A percentile compares a stretch with the other conserved stretches of the same genome.
These are phyloP conservation scores for Sander vitreus DNA, from an alignment of 2,113 vertebrate species.

Conservation along the genomic window DNA sequence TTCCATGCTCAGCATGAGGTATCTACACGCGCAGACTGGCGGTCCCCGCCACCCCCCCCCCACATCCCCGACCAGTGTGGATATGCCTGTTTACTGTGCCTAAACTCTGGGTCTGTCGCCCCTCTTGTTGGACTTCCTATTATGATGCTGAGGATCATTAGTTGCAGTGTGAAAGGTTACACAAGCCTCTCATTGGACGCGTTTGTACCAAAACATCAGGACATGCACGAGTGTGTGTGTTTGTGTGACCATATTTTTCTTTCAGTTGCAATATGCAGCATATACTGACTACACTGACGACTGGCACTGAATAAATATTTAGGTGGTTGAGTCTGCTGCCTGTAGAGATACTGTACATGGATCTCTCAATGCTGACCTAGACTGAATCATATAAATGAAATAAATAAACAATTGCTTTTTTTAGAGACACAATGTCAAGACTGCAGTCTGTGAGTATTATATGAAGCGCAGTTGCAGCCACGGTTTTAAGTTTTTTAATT, in stretches of 20 bases:
- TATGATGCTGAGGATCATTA: slow-evolving; percentile 88
- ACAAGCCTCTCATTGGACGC: slow-evolving; percentile 59
- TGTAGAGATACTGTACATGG: not conserved
- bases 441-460: not conserved
- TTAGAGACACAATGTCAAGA: not conserved
- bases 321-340: not conserved
- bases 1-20: slow-evolving; percentile 99
- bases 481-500: not conserved
- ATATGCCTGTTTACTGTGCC: slow-evolving; percentile 96
- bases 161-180: slow-evolving; percentile 78
- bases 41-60: slow-evolving; percentile 81
- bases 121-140: slow-evolving; percentile 84
- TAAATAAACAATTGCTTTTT: not conserved
- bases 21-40: slow-evolving; percentile 90
- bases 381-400: not conserved
- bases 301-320: not conserved
- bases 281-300: not conserved
- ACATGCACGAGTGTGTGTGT: slow-evolving; percentile 5
- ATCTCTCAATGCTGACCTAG: not conserved
- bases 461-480: not conserved
- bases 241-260: slow-evolving; percentile 3
- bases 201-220: slow-evolving; percentile 58
- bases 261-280: slow-evolving; percentile 25
- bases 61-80: slow-evolving; percentile 85
- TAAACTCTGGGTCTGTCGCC: slow-evolving; percentile 90